These are phyloP conservation scores for Agrilus biguttatus DNA, from an alignment of 2,888 invertebrate genomes.

Conservation along the genomic window DNA sequence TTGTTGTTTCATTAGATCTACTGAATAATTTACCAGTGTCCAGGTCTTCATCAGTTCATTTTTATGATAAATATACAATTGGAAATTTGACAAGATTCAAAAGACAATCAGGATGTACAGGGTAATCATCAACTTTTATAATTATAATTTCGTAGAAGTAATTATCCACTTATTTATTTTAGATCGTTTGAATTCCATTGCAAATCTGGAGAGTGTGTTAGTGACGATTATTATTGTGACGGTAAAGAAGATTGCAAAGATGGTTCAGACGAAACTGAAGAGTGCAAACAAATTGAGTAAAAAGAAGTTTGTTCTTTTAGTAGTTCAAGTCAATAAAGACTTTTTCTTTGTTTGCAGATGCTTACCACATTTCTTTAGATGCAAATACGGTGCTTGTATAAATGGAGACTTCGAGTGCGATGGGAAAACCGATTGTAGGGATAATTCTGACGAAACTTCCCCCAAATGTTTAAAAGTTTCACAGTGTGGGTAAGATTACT, in stretches of 20 bases:
- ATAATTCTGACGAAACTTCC: constrained; percentile 32
- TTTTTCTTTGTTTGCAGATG: constrained; percentile 22
- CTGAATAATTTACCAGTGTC: too few species aligned
- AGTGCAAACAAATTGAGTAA: constrained; percentile 7
- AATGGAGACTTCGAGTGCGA: constrained; percentile 27
- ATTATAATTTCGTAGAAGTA: too few species aligned
- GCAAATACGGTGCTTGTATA: constrained; percentile 38
- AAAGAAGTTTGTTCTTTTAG: background rate
- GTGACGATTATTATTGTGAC: constrained; percentile 29
- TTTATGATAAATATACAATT: too few species aligned
- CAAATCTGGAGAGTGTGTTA: constrained; percentile 28
- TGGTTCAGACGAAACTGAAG: constrained; percentile 6
- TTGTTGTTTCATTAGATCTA: too few species aligned
- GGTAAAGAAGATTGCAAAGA: constrained; percentile 32
- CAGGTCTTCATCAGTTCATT: too few species aligned
- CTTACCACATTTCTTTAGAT: constrained; percentile 31
- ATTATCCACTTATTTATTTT: too few species aligned
- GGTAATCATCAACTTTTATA: too few species aligned
- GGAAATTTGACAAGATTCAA: too few species aligned
- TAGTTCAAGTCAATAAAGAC: background rate
- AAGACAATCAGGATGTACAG: too few species aligned
- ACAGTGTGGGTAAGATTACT: too few species aligned
- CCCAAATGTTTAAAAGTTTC: constrained; percentile 3
- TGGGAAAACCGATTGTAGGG: constrained; percentile 29
- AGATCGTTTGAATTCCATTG: constrained; percentile 16